Evolutionary conservation across 92 coral and sea anemone genomes (phyloP).

Genomic region (Palythoa grandis): DNA sequence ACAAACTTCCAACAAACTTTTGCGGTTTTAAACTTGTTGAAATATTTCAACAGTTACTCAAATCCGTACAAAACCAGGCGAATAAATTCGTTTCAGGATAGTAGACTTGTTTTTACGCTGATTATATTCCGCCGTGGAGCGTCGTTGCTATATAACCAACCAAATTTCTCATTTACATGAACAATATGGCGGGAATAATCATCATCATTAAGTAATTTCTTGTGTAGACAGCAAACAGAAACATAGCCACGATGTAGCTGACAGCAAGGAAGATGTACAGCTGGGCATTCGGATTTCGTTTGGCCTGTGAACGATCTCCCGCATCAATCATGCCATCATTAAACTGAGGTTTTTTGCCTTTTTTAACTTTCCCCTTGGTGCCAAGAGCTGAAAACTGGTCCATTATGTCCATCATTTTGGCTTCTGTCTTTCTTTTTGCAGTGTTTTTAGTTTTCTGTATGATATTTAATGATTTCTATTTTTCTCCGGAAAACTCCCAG

Average conservation of each 20-base stretch:
- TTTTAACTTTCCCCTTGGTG: slow-evolving; percentile 60
- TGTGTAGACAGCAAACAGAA: slow-evolving; percentile 85
- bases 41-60: no score
- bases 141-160: no score
- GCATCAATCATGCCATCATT: slow-evolving; percentile 92
- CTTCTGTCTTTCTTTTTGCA: not conserved
- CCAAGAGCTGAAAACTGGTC: slow-evolving; percentile 81
- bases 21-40: no score
- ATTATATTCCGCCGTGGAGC: no score
- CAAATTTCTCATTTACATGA: slow-evolving; percentile 46
- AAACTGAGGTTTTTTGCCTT: slow-evolving; percentile 72
- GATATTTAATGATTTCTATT: not conserved
- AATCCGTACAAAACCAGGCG: no score
- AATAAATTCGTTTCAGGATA: no score
- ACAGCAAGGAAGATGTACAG: slow-evolving; percentile 69
- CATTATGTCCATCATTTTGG: slow-evolving; percentile 82
- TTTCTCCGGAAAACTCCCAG: not conserved
- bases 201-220: slow-evolving; percentile 86
- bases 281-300: slow-evolving; percentile 66
- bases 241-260: slow-evolving; percentile 71
- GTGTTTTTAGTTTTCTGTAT: not conserved
- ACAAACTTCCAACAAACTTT: no score
- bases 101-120: no score
- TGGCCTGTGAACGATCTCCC: slow-evolving; percentile 77
- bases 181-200: slow-evolving; percentile 89